Evolutionary conservation across 2,888 invertebrate species (phyloP), one percentile per base, ranked within the genome.

Genomic region (Marronus borbonicus): DNA sequence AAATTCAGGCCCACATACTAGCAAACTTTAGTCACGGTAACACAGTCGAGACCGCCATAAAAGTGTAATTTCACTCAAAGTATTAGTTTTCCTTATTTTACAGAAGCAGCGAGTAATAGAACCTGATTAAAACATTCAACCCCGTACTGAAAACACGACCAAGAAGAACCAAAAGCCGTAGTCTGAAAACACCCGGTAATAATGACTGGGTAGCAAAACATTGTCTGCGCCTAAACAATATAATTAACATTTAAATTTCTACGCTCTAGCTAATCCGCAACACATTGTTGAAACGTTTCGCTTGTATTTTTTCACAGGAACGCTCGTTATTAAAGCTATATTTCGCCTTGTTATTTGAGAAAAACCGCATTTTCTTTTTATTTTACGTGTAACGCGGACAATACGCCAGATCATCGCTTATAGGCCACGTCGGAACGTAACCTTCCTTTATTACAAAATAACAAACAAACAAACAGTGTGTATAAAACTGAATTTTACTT

Each of bases 221-320:
- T 14, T 31, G 69, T 69, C 39, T 52, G 28, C 28, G 50, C 52
- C 69, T 24, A 50, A 69, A 69, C 69, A 69, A 52, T 69, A 69
- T 69, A 69, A 69, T 69, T 69, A 69, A 52, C 69, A 69, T 69
- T 69, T 69, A 69, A 69, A 69, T 69, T 69, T 69, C 69, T n/a
- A 52, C 69, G 50, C 69, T 28, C 52, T 69, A 69, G 50, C 52
- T 69, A 69, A 69, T 69, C 39, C 52, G 14, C 69, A 28, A 14
- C 17, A 12, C 50, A 10, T 28, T 69, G 24, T 69, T 31, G 52
- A 14, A 1, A 2, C 24, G 24, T 39, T 28, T 69, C 20, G 20
- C 69, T 12, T 24, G 50, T 14, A 17, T 52, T 24, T 52, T 24
- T 52, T 52, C 69, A 20, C 31, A 31, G 50, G 24, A 10, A 20